A percentile compares a stretch with the other conserved stretches of the same genome.
These are phyloP conservation scores for Cydia amplana DNA, from an alignment of 1,140 invertebrate genomes.

Conservation along the genomic window DNA sequence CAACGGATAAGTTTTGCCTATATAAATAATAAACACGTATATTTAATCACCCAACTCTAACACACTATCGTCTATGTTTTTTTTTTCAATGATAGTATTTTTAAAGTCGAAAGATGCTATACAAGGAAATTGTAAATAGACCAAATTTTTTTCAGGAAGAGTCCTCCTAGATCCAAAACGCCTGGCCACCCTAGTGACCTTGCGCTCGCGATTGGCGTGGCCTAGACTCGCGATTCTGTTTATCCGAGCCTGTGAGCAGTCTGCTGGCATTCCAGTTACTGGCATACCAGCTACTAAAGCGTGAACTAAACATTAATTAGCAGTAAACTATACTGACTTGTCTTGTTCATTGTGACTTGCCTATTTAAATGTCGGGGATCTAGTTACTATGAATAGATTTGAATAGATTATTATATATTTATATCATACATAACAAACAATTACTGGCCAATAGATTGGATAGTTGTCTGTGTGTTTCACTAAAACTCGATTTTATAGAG, in stretches of 20 bases:
- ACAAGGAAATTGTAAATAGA: too few relatives aligned
- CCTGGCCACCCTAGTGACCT: constrained; percentile 28
- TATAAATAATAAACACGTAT: too few relatives aligned
- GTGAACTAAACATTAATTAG: constrained; percentile 16
- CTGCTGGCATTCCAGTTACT: constrained; percentile 12
- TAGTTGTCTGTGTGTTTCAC: not conserved
- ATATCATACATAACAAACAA: not conserved
- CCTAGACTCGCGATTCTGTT: constrained; percentile 31
- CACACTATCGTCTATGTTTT: too few relatives aligned
- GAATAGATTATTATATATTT: not conserved
- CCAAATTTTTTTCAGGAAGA: not conserved
- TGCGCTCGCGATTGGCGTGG: constrained; percentile 23
- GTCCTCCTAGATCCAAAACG: constrained; percentile 20
- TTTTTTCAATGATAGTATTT: too few relatives aligned
- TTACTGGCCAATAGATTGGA: not conserved
- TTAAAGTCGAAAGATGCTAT: too few relatives aligned
- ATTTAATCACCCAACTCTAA: too few relatives aligned
- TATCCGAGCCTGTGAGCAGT: constrained; percentile 23
- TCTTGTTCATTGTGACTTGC: constrained; percentile 1
- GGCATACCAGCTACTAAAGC: constrained; percentile 6
- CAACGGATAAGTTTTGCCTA: too few relatives aligned
- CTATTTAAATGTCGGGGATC: constrained; percentile 5
- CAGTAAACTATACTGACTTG: constrained; percentile 9
- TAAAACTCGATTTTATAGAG: too few relatives aligned
- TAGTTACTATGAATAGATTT: constrained; percentile 1